Evolutionary conservation across 1,140 invertebrate species (phyloP), one percentile per base, ranked within the genome.

Genomic region (Hyles euphorbiae): DNA sequence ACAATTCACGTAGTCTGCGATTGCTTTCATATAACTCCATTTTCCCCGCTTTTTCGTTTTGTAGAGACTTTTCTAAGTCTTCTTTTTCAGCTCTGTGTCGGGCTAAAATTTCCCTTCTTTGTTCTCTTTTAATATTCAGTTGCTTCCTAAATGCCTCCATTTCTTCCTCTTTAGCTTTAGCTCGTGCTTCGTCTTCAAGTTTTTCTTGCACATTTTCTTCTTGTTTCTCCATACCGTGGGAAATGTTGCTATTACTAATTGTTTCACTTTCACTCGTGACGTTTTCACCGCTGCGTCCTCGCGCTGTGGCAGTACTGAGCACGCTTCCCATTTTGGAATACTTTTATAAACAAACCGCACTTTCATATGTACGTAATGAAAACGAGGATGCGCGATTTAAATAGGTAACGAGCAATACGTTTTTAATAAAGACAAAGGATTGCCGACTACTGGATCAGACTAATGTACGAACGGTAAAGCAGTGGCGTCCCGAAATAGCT

Each of bases 111-210:
- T 89, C 87, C 71, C 82, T 90, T 65, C 92, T 87, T 70, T 89
- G 90, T 77, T 91, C 84, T 45, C 91, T 88, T 75, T 92, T 93
- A 6, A 87, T 68, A 12, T 78, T 86, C 43, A 93, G 72, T 68
- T 93, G 89, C 65, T 90, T 90, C 59, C 83, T 89, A 62, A 93
- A 93, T 58, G 92, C 90, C 51, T 89, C 84, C 66, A 93, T 83
- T 74, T 88, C 88, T 49, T 79, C 72, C 71, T 87, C 84, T 66
- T 74, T 81, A 32, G 62, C 70, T 59, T 72, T 79, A 47, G 68
- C 69, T 43, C 82, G 72, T 33, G 67, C 68, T 55, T 85, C 76
- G 60, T 81, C 70, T 60, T 83, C 78, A 61, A 71, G 22, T 12
- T 56, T 9, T 56, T 47, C 54, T 47, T 47, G 34, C 45, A 34